Evolutionary conservation across 2,888 invertebrate genomes (phyloP), one percentile per base, ranked within the genome.

Genomic region (Neoascia interrupta): DNA sequence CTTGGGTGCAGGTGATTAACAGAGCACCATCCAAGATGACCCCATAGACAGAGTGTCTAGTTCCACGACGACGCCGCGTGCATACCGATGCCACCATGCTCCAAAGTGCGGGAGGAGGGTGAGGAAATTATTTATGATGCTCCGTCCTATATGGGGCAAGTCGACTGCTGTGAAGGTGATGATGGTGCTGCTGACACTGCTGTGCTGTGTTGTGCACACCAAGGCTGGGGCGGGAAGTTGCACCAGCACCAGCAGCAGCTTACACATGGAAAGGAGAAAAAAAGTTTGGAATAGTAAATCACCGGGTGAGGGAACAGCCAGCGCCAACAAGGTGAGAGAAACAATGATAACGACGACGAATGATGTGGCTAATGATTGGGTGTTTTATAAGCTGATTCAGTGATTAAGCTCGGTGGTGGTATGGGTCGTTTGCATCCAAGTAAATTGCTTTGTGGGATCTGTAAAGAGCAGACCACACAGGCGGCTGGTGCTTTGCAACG

Each of bases 41-140:
- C 79, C 79, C 79, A 79, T 73, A 79, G 79, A 79, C 79, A 79
- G 73, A 68, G 66, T 79, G 79, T 79, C 79, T 79, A 73, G 66
- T 56, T 73, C 49, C 31, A 16, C 41, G 54, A 18, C 39, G 51
- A 41, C 61, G 51, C 34, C 34, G 58, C 58, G 58, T 60, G 58
- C 43, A 43, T 58, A 53, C 61, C 54, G 47, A 31, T 37, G 28
- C 3, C 47, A 31, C 23, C 15, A 16, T 28, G 18, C 1, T 2
- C 5, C 18, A 19, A 28, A 15, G 28, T 23, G 31, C 41, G 11
- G 31, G 11, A 47, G 10, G 58, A 31, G 51, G 43, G 60, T 47
- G 41, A 60, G 60, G 41, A 61, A 54, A 73, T 79, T 79, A 79
- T 79, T 79, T 79, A 79, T 79, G 79, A 79, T 36, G 36, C 45